Base-by-base conservation (phyloP, 2,888 invertebrate genomes). In the Steinernema carpocapsae region DNA sequence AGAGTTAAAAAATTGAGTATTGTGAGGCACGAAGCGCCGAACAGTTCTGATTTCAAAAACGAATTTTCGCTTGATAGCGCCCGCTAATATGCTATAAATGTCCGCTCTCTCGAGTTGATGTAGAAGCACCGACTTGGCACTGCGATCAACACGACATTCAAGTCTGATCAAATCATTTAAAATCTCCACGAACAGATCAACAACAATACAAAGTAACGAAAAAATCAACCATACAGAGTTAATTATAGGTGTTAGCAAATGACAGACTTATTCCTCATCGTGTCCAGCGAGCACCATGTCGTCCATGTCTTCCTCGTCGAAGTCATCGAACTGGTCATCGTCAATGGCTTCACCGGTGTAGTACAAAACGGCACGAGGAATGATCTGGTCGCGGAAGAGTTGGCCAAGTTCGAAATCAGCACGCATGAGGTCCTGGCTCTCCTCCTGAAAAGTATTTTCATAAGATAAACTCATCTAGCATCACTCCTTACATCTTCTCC, bases 321-420 rank as follows among this genome's bases (percentile, higher is more conserved):
- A 73, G 42, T 71, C 72, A 64, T 74, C 78, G 22, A 43, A 76
- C 14, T 76, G 77, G 29, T 83, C 85, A 4, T 82, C 83, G n/a
- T 81, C 75, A 48, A 78, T 77, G 43, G 80, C 76, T 77, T 86
- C 86, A 70, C 97, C 99, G 77, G 99, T 99, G 90, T 92, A 99
- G 88, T 94, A 96, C 71, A 99, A 91, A 72, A 97, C 94, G 75
- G 97, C 97, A 88, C 94, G 92, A 19, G 97, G 96, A 78, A 99
- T 93, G 81, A 99, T 93, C 81, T 95, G 92, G 89, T 99, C 97
- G 84, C 96, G 92, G 88, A 99, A 93, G 89, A 95, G 95, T 90
- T 99, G 97, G 1, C 97, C 97, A 88, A 99, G 94, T 91, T 99
- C 97, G 89, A 95, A 99, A 90, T 99, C 99, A 73, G 93, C 93